phyloP scores from a whole-genome alignment of 2,888 invertebrate genomes.

The Sipunculus nudus region DNA sequence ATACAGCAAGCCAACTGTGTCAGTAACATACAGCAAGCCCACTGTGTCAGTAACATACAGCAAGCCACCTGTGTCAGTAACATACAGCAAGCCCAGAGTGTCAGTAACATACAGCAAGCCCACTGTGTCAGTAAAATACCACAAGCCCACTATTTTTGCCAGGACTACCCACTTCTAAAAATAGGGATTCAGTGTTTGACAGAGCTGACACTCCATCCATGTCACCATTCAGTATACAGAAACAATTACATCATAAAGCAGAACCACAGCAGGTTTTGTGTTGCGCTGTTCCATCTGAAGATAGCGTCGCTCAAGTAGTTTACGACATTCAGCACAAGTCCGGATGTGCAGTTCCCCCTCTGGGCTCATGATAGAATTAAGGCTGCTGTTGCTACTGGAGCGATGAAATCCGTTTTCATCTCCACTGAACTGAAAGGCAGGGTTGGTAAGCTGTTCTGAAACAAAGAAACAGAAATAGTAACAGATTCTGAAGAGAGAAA shows the following conservation, averaged over 20 bases:
- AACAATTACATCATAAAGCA: conserved; percentile 76
- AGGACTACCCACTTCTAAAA: too few relatives aligned
- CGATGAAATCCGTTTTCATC: conserved; percentile 53
- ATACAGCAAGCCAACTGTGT: too few relatives aligned
- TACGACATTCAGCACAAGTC: conserved; percentile 67
- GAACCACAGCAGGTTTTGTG: conserved; percentile 73
- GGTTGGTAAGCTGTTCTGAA: conserved; percentile 72
- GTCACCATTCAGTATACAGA: background rate
- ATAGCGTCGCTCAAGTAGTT: conserved; percentile 80
- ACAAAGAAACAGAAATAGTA: conserved; percentile 23
- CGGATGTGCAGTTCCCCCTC: conserved; percentile 74
- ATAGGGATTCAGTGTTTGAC: background rate
- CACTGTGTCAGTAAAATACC: too few relatives aligned
- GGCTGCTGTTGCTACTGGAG: conserved; percentile 70
- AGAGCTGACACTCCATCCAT: background rate
- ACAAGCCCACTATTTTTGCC: too few relatives aligned
- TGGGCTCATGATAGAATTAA: conserved; percentile 68
- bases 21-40: too few relatives aligned
- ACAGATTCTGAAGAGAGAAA: too few relatives aligned
- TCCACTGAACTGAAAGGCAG: conserved; percentile 64
- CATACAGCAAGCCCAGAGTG: too few relatives aligned
- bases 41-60: too few relatives aligned
- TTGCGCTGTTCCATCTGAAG: conserved; percentile 83
- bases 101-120: too few relatives aligned
- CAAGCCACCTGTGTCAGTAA: too few relatives aligned